Evolutionary conservation across 1,140 invertebrate species (phyloP), one percentile per base, ranked within the genome.

Genomic region (Notospermus geniculatus): DNA sequence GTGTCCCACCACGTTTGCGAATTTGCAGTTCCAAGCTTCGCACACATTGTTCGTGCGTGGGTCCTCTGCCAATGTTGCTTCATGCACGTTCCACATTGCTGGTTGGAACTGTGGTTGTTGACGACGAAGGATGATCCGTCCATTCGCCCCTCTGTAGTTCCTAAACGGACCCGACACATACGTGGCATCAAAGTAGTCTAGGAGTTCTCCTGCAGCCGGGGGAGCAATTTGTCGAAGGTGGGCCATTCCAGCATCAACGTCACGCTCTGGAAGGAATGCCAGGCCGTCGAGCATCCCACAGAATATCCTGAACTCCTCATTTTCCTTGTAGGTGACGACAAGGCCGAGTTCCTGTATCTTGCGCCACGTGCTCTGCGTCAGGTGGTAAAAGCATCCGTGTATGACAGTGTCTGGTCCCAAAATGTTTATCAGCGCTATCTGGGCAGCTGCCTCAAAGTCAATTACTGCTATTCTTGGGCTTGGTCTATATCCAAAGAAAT

Each of bases 301-400:
- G 57, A 62, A 65, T 25, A 60, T 46, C 25, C 22, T 57, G 11
- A 57, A 2, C 1, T 62, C 58, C 2, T 60, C 55, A 30, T 65
- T 28, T 23, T 56, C 29, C 27, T 27, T 53, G 45, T 67, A 65
- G n/a, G 13, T 19, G n/a, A 27, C 9, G 15, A 45, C 22, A 22
- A 62, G 59, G 22, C 66, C 66, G 13, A 63, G 36, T 27, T 36
- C 45, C 36, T 67, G 63, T 5, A 67, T 58, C 15, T 59, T 57
- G 15, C 66, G 19, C 63, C 66, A 65, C 2, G 57, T 67, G 22
- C 36, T 43, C 39, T 68, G 60, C 17, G 57, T 68, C n/a, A 68
- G 54, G 55, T 67, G 63, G 63, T 57, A 67, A 29, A 65, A 67
- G 43, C 66, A 67, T 15, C 63, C 66, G 23, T 62, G 53, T n/a